Conservation (phyloP, 2,113 vertebrate species). For the Bos indicus region DNA sequence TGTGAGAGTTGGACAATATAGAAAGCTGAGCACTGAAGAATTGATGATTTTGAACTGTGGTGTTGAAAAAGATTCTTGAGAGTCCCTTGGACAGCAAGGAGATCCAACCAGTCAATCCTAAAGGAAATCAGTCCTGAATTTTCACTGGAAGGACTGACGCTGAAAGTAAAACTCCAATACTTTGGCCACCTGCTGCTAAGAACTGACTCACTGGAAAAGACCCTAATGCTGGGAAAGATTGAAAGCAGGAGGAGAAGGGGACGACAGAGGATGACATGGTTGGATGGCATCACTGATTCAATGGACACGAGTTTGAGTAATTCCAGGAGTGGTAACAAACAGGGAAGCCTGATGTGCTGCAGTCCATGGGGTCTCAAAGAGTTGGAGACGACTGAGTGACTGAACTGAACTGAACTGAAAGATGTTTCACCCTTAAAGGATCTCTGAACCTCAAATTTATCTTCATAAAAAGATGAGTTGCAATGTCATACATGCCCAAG, state of each 20-base stretch:
- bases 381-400: accelerated
- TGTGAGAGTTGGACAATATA: neutral
- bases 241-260: neutral
- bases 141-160: neutral
- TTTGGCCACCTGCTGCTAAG: neutral
- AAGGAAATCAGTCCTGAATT: neutral
- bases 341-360: neutral
- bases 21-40: neutral
- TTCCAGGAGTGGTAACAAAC: neutral
- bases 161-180: neutral
- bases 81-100: neutral
- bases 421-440: neutral
- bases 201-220: neutral
- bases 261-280: neutral
- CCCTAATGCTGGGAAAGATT: neutral
- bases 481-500: neutral
- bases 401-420: neutral
- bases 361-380: neutral
- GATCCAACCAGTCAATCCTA: neutral
- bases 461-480: neutral
- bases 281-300: neutral
- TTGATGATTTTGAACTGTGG: neutral
- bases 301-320: neutral
- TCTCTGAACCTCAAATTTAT: neutral
- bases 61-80: neutral